Evolutionary conservation across 2,113 vertebrate species (phyloP).

Genomic region (Ochotona princeps): DNA sequence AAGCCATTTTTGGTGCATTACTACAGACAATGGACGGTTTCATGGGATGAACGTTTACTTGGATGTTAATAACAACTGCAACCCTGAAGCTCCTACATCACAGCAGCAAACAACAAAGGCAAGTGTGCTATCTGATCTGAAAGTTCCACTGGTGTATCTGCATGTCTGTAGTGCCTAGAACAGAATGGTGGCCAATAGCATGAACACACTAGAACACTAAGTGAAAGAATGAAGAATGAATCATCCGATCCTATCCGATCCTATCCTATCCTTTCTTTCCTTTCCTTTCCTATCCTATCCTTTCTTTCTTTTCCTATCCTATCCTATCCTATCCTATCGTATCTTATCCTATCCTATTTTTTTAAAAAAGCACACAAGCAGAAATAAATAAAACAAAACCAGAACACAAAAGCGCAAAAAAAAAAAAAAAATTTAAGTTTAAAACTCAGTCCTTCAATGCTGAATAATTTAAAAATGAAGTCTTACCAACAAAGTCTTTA

Average conservation of each 20-base stretch:
- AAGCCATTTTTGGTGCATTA: not conserved
- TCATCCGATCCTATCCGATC: not conserved
- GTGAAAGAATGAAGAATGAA: not conserved
- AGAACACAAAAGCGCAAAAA: not conserved
- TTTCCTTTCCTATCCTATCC: no score
- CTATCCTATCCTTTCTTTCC: no score
- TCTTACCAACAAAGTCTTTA: not conserved
- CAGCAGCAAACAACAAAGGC: not conserved
- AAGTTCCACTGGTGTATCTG: not conserved
- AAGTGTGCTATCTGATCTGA: not conserved
- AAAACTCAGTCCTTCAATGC: not conserved
- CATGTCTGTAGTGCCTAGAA: not conserved
- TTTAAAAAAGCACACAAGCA: no score
- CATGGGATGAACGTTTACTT: not conserved
- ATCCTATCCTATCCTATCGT: no score
- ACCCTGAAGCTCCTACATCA: not conserved
- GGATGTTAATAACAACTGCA: not conserved
- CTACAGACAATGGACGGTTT: not conserved
- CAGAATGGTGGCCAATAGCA: not conserved
- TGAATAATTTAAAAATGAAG: conserved; percentile 15
- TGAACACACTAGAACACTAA: not conserved
- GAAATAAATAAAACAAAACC: no score
- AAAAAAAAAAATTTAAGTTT: conserved; percentile 20
- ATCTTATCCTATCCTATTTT: no score
- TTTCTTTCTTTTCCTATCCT: no score